Percentiles rank a stretch among this genome's conserved stretches.
These are phyloP conservation scores for Agrotis exclamationis DNA, from an alignment of 2,888 invertebrate genomes.

Conservation along the genomic window DNA sequence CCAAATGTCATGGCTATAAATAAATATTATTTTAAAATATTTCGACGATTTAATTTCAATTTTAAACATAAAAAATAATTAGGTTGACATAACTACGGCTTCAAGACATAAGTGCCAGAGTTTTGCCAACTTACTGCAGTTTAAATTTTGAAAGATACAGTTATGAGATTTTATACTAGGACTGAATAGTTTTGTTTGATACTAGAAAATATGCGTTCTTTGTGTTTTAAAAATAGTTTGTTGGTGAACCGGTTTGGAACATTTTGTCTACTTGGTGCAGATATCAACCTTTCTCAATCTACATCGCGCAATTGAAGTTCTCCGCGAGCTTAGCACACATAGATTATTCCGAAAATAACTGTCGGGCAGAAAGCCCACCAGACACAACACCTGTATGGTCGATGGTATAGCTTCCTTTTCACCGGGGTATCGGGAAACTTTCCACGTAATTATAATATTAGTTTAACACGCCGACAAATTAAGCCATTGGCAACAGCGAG, in stretches of 20 bases:
- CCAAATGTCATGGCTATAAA: neutral
- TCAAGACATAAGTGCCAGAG: conserved; percentile 63
- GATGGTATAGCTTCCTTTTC: no score
- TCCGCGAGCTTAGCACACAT: no score
- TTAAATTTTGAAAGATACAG: conserved; percentile 61
- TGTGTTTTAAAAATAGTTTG: neutral
- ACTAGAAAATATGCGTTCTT: neutral
- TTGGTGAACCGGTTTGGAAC: neutral
- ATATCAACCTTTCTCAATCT: no score
- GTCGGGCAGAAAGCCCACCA: no score
- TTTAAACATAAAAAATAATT: neutral
- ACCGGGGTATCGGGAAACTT: no score
- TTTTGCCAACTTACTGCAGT: conserved; percentile 64
- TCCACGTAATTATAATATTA: no score
- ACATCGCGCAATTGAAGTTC: no score
- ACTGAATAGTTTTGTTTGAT: neutral
- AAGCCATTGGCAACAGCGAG: no score
- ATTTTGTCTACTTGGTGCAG: no score
- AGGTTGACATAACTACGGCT: conserved; percentile 50
- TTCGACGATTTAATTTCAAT: neutral
- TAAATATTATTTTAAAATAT: neutral
- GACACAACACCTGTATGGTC: no score
- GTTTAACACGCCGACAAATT: no score
- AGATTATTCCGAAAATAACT: no score
- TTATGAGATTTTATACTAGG: conserved; percentile 44